Evolutionary conservation across 2,797 vertebrate genomes (phyloP).

Genomic region (Sandelia bainsii): DNA sequence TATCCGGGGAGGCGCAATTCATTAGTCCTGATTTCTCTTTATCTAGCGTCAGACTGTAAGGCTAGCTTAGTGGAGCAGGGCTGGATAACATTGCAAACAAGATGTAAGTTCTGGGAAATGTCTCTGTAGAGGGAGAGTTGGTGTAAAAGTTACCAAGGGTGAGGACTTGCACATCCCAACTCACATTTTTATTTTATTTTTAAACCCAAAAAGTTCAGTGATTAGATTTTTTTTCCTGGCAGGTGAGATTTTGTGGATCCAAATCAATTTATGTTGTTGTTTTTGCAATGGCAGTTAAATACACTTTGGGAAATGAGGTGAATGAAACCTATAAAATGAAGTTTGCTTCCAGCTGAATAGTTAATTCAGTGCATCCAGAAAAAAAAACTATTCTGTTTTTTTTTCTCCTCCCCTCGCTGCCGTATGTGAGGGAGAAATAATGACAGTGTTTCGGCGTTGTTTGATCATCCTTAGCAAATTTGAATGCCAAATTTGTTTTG

Average conservation of each 20-base stretch:
- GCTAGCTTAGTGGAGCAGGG: slow-evolving; percentile 52
- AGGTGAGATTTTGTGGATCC: slow-evolving; percentile 80
- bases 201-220: slow-evolving; percentile 51
- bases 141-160: slow-evolving; percentile 33
- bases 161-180: slow-evolving; percentile 28
- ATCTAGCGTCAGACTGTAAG: slow-evolving; percentile 73
- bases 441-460: slow-evolving; percentile 89
- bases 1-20: slow-evolving; percentile 82
- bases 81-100: slow-evolving; percentile 55
- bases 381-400: slow-evolving; percentile 63
- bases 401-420: slow-evolving; percentile 61
- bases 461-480: slow-evolving; percentile 89
- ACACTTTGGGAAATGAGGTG: slow-evolving; percentile 85
- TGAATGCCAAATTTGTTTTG: slow-evolving; percentile 90
- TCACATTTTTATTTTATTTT: not conserved
- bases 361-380: slow-evolving; percentile 83
- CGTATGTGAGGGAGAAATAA: slow-evolving; percentile 87
- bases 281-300: slow-evolving; percentile 78
- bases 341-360: slow-evolving; percentile 89
- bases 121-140: not conserved
- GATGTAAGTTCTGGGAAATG: slow-evolving; percentile 16
- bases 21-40: slow-evolving; percentile 84
- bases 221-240: slow-evolving; percentile 35
- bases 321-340: slow-evolving; percentile 87
- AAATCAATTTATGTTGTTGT: slow-evolving; percentile 82